phyloP scores from a whole-genome alignment of 2,888 invertebrate species.

The Stenolophus ochropezus region DNA sequence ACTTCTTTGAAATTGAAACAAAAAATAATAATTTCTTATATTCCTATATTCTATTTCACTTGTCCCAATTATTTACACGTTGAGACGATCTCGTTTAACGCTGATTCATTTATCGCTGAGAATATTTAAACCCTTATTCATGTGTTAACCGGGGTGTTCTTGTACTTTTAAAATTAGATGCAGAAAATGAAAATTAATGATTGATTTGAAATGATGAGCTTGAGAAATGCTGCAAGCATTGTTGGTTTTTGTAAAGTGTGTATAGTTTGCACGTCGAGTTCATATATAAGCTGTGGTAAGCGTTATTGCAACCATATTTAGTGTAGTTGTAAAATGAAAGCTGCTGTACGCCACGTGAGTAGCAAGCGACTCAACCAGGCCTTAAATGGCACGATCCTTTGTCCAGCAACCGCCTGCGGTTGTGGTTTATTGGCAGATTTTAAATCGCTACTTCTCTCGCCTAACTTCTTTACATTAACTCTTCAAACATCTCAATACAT shows the following conservation, averaged over 20 bases:
- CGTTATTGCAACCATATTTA: slow-evolving; percentile 48
- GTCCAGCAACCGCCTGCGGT: neutral
- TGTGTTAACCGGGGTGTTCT: no score
- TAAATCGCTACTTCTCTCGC: slow-evolving; percentile 31
- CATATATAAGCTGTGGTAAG: slow-evolving; percentile 12
- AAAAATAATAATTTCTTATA: no score
- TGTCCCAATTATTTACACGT: no score
- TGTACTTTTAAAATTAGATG: no score
- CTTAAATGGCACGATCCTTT: slow-evolving; percentile 43
- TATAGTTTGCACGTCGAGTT: slow-evolving; percentile 15
- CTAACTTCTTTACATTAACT: slow-evolving; percentile 23
- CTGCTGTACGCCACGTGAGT: slow-evolving; percentile 13
- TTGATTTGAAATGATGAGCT: no score
- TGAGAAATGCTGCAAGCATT: neutral
- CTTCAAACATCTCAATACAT: no score
- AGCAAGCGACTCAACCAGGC: slow-evolving; percentile 13
- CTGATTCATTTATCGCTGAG: no score
- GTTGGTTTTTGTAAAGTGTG: neutral
- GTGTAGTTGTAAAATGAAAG: slow-evolving; percentile 43
- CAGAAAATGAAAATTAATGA: no score
- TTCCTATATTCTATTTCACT: no score
- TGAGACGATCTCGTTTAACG: no score
- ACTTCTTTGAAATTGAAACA: no score
- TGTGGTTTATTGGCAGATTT: slow-evolving; percentile 35
- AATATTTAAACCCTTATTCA: no score